Conservation (phyloP, 2,888 invertebrate species). For the Xanthorhoe spadicearia region DNA sequence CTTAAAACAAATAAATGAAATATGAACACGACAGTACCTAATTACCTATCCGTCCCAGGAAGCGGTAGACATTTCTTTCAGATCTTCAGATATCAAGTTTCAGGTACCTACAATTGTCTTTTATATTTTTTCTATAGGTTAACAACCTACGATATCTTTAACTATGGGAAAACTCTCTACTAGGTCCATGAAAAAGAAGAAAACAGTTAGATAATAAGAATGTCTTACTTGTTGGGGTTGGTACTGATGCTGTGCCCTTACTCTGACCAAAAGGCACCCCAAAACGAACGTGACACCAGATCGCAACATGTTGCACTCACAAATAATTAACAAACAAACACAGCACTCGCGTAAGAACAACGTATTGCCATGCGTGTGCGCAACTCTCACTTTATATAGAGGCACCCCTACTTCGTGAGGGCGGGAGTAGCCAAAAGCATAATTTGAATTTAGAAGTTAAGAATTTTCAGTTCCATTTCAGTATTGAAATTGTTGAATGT, state of each 20-base stretch:
- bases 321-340: conserved; percentile 49
- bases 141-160: too few species aligned
- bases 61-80: too few species aligned
- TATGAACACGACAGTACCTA: too few species aligned
- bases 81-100: too few species aligned
- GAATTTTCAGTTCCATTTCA: background rate
- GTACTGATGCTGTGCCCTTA: conserved; percentile 68
- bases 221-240: conserved; percentile 71
- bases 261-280: conserved; percentile 68
- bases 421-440: conserved; percentile 58
- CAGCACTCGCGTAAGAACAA: conserved; percentile 68
- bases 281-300: conserved; percentile 71
- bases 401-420: conserved; percentile 75
- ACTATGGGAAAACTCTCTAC: too few species aligned
- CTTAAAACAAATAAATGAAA: too few species aligned
- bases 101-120: too few species aligned
- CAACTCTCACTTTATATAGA: conserved; percentile 78
- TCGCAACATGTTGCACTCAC: conserved; percentile 75
- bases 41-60: too few species aligned
- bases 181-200: too few species aligned
- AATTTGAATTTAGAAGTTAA: conserved; percentile 47
- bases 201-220: too few species aligned
- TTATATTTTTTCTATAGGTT: too few species aligned
- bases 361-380: conserved; percentile 70
- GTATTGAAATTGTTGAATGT: too few species aligned